Evolutionary conservation across 2,113 vertebrate genomes (phyloP).

Genomic region (Tenrec ecaudatus): DNA sequence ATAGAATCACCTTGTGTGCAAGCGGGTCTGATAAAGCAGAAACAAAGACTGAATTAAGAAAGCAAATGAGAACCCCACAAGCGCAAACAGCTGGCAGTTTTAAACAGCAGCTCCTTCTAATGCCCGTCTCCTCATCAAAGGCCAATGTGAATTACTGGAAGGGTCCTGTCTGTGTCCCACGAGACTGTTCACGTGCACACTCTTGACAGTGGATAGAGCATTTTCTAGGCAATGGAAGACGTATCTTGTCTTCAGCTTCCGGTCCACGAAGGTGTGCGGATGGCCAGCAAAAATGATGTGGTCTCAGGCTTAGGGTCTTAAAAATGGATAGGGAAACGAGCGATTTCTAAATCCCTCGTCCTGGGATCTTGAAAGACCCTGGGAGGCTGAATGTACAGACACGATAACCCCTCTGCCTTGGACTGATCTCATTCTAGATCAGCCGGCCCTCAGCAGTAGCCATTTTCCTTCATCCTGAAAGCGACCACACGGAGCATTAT

Average conservation of each 20-base stretch:
- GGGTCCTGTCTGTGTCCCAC: background rate
- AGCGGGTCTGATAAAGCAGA: slow-evolving; percentile 8
- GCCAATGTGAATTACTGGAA: slow-evolving; percentile 9
- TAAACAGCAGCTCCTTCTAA: background rate
- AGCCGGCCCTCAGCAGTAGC: slow-evolving; percentile 14
- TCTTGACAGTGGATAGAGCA: slow-evolving; percentile 31
- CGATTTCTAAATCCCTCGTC: slow-evolving; percentile 51
- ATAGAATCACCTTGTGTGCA: background rate
- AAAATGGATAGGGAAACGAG: background rate
- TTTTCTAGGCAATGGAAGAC: slow-evolving; percentile 17
- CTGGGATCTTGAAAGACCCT: slow-evolving; percentile 24
- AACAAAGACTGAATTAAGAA: slow-evolving; percentile 24
- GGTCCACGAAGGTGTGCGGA: background rate
- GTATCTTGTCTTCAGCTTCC: slow-evolving; percentile 3
- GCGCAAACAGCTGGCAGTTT: background rate
- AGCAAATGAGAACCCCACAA: background rate
- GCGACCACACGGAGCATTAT: slow-evolving; percentile 58
- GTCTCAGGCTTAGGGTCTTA: background rate
- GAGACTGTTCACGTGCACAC: background rate
- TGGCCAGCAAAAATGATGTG: slow-evolving; percentile 56
- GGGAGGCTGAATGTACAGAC: background rate
- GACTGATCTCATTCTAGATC: slow-evolving; percentile 25
- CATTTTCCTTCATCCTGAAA: slow-evolving; percentile 59
- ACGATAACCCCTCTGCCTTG: background rate
- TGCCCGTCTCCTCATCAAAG: background rate